Base-by-base conservation (phyloP, 2,113 vertebrate genomes). In the Athene cunicularia region DNA sequence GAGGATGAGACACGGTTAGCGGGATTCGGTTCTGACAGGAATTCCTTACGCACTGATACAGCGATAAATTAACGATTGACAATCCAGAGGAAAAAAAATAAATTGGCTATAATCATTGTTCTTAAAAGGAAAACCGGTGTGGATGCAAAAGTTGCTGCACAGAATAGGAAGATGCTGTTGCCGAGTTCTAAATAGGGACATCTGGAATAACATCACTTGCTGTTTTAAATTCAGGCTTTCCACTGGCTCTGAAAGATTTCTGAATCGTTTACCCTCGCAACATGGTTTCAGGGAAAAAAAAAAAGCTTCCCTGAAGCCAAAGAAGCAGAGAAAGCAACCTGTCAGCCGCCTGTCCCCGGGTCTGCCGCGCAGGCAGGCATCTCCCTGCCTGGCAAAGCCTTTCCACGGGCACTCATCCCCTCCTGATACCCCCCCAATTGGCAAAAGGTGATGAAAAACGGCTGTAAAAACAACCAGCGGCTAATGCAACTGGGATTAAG, bases 361-460 rank as follows among this genome's bases (percentile, higher is more conserved):
- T 2, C 53, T 53, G 50, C n/a, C 2, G 32, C 26, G 2, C 1
- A 4, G 50, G 60, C 56, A 58, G 62, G 4, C 13, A 1, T 3
- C 5, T 66, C 87, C 5, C 1, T 0, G 12, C 39, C 70, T 32
- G 74, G 83, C 33, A 49, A 56, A 10, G 9, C 33, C 0, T 16
- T 66, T 0, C 10, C n/a, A 33, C 16, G 43, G 3, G 4, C 73
- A 11, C 75, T 18, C 1, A 0, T 4, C 63, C 62, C 67, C 62
- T 67, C 62, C 6, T 11, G 7, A 1, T 21, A 1, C 49, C 39
- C 59, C 73, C 85, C 92, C 76, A 24, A 0, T 14, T 37, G 91
- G 74, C 53, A 80, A 66, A 84, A 45, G 1, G 11, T 56, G 47
- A 15, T 6, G 53, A 81, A 87, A 60, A 62, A 6, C 30, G 32